These are phyloP conservation scores for Erynnis tages DNA, from an alignment of 2,888 invertebrate genomes.

Conservation along the genomic window DNA sequence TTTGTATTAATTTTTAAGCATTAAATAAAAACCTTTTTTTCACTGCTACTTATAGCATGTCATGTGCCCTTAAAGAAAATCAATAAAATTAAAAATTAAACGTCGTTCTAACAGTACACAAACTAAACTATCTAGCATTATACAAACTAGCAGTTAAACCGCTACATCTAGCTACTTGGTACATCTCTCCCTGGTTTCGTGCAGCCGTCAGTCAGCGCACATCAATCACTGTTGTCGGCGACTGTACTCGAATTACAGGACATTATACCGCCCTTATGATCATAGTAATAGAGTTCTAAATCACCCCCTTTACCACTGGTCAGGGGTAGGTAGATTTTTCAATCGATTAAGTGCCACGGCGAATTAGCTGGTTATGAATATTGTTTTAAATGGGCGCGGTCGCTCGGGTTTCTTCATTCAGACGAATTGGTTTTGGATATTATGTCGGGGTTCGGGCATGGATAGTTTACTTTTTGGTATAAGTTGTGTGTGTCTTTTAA, in stretches of 20 bases:
- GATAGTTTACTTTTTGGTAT: not conserved
- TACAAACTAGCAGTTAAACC: conserved; percentile 5
- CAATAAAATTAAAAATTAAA: too few species aligned
- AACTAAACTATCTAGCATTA: too few species aligned
- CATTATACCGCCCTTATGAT: conserved; percentile 37
- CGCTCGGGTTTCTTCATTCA: conserved; percentile 19
- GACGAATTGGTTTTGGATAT: not conserved
- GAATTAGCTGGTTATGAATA: conserved; percentile 44
- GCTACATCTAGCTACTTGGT: conserved; percentile 27
- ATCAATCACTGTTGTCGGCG: conserved; percentile 75
- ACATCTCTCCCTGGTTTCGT: conserved; percentile 53
- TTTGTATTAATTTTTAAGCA: too few species aligned
- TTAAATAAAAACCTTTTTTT: too few species aligned
- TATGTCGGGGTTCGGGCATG: too few species aligned
- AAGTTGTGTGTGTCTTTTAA: not conserved
- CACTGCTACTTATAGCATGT: too few species aligned
- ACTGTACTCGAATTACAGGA: conserved; percentile 74
- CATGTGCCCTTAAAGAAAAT: too few species aligned
- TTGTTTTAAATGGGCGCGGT: conserved; percentile 42
- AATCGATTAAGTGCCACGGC: conserved; percentile 69
- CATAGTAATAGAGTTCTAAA: conserved; percentile 49
- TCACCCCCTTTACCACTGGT: conserved; percentile 28
- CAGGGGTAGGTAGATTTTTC: conserved; percentile 51
- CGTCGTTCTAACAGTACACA: too few species aligned
- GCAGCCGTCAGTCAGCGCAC: conserved; percentile 70